Conservation (phyloP, 2,797 vertebrate species). For the Sciurus vulgaris region DNA sequence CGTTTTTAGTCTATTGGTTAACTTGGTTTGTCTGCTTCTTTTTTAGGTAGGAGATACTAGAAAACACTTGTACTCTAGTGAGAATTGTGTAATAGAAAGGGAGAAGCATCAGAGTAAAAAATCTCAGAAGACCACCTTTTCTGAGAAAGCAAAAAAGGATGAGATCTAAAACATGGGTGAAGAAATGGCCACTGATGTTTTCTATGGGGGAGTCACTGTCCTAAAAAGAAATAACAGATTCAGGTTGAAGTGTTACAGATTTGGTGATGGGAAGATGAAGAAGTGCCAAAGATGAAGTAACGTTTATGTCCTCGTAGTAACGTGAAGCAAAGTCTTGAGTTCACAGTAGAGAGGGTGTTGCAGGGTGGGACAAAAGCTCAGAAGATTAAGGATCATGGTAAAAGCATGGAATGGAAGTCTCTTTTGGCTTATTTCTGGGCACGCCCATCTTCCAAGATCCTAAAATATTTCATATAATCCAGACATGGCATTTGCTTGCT, state of each 20-base stretch:
- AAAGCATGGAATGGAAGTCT: not conserved
- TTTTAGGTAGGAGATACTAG: not conserved
- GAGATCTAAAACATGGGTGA: not conserved
- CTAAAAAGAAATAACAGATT: not conserved
- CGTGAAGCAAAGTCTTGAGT: not conserved
- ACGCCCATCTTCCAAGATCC: not conserved
- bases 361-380: not conserved
- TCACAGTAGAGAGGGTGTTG: not conserved
- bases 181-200: not conserved
- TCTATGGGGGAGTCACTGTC: not conserved
- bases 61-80: not conserved
- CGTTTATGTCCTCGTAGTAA: not conserved
- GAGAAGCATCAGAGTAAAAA: not conserved
- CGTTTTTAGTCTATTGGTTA: not conserved
- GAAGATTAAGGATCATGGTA: not conserved
- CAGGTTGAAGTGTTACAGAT: not conserved
- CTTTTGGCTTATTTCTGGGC: not conserved
- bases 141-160: not conserved
- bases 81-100: not conserved
- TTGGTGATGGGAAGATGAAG: not conserved
- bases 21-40: constrained; percentile 13
- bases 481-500: not conserved
- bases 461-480: not conserved
- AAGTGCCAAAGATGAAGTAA: not conserved
- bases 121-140: not conserved